A percentile compares a stretch with the other conserved stretches of the same genome.
phyloP scores from a whole-genome alignment of 2,797 vertebrate species.

The Crocodylus rhombifer region DNA sequence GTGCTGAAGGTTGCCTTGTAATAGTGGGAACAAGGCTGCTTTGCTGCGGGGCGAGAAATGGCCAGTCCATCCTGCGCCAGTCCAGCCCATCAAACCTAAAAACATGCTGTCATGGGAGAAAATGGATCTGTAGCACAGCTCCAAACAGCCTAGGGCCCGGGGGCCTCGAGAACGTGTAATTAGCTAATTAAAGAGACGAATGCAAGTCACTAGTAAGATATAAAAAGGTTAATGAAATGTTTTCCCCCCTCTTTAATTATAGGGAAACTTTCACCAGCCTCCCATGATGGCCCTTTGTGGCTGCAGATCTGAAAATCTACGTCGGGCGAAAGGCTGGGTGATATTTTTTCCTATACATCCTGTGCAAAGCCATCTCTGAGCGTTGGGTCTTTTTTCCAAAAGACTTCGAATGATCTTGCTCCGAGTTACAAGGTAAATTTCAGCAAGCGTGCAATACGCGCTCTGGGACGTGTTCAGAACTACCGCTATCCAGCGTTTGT shows the following conservation, averaged over 20 bases:
- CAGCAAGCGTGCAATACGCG: background rate
- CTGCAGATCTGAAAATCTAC: background rate
- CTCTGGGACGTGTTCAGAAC: background rate
- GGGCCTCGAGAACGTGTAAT: constrained; percentile 60
- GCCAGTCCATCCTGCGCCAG: background rate
- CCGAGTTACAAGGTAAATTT: background rate
- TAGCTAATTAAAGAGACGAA: constrained; percentile 67
- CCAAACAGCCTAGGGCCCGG: constrained; percentile 25
- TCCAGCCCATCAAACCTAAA: background rate
- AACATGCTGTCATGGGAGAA: background rate
- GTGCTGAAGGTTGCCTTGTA: too few relatives aligned
- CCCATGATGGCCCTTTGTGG: background rate
- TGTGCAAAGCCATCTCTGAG: background rate
- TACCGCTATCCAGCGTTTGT: background rate
- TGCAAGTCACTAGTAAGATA: constrained; percentile 68
- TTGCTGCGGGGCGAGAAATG: background rate
- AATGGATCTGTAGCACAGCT: constrained; percentile 4
- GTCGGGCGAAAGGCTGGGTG: background rate
- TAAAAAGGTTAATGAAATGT: constrained; percentile 70
- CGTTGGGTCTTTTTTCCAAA: background rate
- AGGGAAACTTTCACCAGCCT: constrained; percentile 55
- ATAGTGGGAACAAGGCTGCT: background rate
- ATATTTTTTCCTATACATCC: background rate
- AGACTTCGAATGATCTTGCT: background rate
- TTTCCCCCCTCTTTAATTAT: constrained; percentile 62